Base-by-base conservation (phyloP, 2,888 invertebrate species). In the Galerucella calmariensis region DNA sequence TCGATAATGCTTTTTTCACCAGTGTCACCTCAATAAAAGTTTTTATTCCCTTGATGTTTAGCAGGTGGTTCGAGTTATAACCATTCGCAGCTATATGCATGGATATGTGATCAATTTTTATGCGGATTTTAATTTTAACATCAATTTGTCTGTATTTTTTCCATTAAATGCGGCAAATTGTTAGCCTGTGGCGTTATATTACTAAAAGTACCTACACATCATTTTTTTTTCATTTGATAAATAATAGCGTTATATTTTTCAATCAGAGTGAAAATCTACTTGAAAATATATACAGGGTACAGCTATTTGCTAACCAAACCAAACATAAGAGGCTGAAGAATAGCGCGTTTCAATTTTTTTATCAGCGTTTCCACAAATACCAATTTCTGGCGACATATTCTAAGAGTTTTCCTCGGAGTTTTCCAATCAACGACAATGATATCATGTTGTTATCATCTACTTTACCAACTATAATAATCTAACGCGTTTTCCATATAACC, bases 401-500 rank as follows among this genome's bases (percentile, higher is more conserved):
- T 27, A 27, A 2, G 4, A 27, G 27, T 27, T 27, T 27, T 4
- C 27, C 3, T 27, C 20, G 20, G 20, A 20, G 44, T 44, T 44
- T 44, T 44, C 10, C 8, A 12, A 12, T 46, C 11, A 46, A 48
- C 4, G 0, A 14, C 14, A 20, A 56, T 16, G 10, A 56, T 16
- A 20, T 20, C 10, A 8, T 16, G 56, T 56, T 16, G 56, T 20
- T 56, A 10, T 56, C 20, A 20, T 56, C 16, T 10, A 56, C 11
- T 56, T 56, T 11, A 56, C 16, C 9, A 1, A 10, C 16, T 44
- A 41, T 16, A 58, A 56, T 16, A 67, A 35, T 67, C 14, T 10
- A 56, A 56, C 16, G 35, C 56, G 41, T 67, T 67, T 67, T 67
- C 35, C 56, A 12, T 0, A 48, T 48, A 48, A 48, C 48, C 2